phyloP scores from a whole-genome alignment of 1,140 invertebrate species.

The Penaeus japonicus region DNA sequence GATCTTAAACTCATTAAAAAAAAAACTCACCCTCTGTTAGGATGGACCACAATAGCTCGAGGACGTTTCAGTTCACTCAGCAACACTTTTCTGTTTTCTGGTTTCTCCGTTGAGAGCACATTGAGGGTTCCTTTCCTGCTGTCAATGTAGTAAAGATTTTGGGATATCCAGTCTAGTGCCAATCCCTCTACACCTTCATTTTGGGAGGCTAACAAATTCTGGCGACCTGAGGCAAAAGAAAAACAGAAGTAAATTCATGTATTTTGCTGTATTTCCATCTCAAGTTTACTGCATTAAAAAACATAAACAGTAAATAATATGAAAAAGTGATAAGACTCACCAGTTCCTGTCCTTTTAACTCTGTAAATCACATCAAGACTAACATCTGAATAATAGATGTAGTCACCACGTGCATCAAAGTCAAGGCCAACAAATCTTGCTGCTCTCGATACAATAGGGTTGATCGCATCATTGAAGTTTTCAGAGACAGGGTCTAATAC shows the following conservation, averaged over 20 bases:
- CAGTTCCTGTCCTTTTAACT: slow-evolving; percentile 86
- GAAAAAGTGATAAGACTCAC: slow-evolving; percentile 60
- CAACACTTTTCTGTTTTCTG: slow-evolving; percentile 83
- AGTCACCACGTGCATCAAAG: slow-evolving; percentile 89
- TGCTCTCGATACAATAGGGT: slow-evolving; percentile 79
- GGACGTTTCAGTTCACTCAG: slow-evolving; percentile 90
- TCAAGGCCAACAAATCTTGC: slow-evolving; percentile 97
- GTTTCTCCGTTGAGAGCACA: slow-evolving; percentile 86
- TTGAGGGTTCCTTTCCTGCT: slow-evolving; percentile 94
- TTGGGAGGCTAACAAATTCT: slow-evolving; percentile 93
- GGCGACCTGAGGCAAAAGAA: slow-evolving; percentile 69
- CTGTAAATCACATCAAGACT: slow-evolving; percentile 96
- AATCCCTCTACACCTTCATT: slow-evolving; percentile 97
- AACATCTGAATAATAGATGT: slow-evolving; percentile 97
- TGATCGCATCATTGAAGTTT: slow-evolving; percentile 92
- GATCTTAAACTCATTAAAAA: background rate
- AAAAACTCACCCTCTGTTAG: slow-evolving; percentile 79
- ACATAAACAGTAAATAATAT: background rate
- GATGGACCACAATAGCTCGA: slow-evolving; percentile 94
- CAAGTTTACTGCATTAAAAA: background rate
- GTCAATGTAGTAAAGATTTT: slow-evolving; percentile 98
- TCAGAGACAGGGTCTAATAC: slow-evolving; percentile 87
- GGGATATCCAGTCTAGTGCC: slow-evolving; percentile 95
- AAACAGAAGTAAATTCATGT: slow-evolving; percentile 24
- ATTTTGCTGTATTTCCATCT: slow-evolving; percentile 57